Conservation (phyloP, 2,113 vertebrate species). For the Amazona guildingii region DNA sequence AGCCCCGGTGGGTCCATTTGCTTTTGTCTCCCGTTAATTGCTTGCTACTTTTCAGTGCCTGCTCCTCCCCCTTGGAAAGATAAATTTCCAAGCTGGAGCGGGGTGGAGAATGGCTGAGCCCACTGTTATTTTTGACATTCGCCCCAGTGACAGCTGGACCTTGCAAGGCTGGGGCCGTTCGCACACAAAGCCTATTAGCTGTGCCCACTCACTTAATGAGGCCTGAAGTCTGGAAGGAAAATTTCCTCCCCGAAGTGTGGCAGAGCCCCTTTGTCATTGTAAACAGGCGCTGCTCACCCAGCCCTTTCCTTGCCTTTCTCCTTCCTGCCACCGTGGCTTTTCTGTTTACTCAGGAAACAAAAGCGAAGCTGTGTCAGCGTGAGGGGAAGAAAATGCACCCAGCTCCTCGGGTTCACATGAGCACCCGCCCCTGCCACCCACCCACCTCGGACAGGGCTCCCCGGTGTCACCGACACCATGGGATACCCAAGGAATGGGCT, state of each 20-base stretch:
- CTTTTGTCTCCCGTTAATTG: slow-evolving; percentile 75
- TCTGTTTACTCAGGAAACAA: slow-evolving; percentile 76
- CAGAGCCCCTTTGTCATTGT: slow-evolving; percentile 89
- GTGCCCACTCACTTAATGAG: slow-evolving; percentile 87
- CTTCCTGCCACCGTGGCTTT: slow-evolving; percentile 46
- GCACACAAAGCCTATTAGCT: slow-evolving; percentile 93
- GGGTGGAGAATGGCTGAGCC: slow-evolving; percentile 45
- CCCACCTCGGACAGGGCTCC: neutral
- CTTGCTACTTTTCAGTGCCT: slow-evolving; percentile 61
- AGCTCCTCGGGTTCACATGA: neutral
- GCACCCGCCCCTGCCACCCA: neutral
- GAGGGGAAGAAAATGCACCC: neutral
- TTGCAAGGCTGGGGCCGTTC: slow-evolving; percentile 56
- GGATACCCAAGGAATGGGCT: fast-evolving
- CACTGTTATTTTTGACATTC: slow-evolving; percentile 78
- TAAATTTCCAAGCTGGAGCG: slow-evolving; percentile 10
- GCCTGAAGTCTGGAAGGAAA: slow-evolving; percentile 81
- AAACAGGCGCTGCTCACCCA: slow-evolving; percentile 83
- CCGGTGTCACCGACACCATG: fast-evolving
- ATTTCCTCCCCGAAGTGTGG: slow-evolving; percentile 94
- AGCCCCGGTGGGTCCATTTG: slow-evolving; percentile 62
- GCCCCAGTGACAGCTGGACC: slow-evolving; percentile 89
- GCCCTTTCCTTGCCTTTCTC: slow-evolving; percentile 77
- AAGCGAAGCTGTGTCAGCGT: slow-evolving; percentile 60
- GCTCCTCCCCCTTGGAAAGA: slow-evolving; percentile 54